Base-by-base conservation (phyloP, 35 echinoderm and acorn worm species). In the Diadema setosum region DNA sequence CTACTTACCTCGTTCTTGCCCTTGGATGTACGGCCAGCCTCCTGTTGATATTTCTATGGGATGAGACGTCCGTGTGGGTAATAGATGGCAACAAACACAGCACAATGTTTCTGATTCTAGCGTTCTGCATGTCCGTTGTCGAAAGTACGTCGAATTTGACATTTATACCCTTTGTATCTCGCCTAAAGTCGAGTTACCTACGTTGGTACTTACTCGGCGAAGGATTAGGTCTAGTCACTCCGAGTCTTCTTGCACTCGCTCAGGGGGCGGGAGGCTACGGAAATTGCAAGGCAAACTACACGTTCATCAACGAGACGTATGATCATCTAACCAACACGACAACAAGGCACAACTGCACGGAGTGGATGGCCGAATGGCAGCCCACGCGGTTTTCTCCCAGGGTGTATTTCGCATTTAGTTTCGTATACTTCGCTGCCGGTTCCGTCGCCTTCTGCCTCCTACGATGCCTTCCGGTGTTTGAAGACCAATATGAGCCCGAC, bases 131-230 rank as follows among this genome's bases (percentile, higher is more conserved):
- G 67, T 85, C 91, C 16, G 21, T 93, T 3, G 86, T 93, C 7
- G 91, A 88, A 24, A 86, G 85, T 31, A 93, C 91, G 0, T 93
- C 91, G 16, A 88, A 87, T 15, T 74, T 93, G 16, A 70, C 91
- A 0, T 93, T 93, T 41, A 43, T 70, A 32, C 85, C 91, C 21
- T 93, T 93, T 64, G 88, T 93, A 57, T 35, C 85, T 3, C 29
- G 85, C 73, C 34, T 88, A 9, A 64, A 87, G 45, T 27, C 59
- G 20, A 69, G 67, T 23, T 93, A 93, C 44, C 81, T 93, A 35
- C 67, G 59, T 29, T 87, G 85, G 85, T 93, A 90, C 46, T 93
- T 93, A 39, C 88, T 93, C 17, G 91, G 91, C 16, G 84, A 87
- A 75, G 91, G 85, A 26, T 48, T 93, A 1, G 88, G 91, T 46